A percentile compares a stretch with the other conserved stretches of the same genome.
Evolutionary conservation across 2,888 invertebrate genomes (phyloP).

Genomic region (Dorcus parallelipipedus): DNA sequence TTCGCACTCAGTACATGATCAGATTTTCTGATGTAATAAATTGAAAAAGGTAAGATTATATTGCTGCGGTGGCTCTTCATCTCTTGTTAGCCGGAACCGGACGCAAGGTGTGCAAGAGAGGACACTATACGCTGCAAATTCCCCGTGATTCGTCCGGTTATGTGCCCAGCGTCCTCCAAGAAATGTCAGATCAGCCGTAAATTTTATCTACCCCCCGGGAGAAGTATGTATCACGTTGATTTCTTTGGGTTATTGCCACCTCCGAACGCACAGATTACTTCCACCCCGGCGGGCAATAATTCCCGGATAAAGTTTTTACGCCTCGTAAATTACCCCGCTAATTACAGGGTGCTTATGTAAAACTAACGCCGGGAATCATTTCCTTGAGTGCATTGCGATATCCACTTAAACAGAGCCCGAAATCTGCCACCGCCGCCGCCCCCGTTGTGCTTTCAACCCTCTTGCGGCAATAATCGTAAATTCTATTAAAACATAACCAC

Average conservation of each 20-base stretch:
- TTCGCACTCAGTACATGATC: constrained; percentile 28
- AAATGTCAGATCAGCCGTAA: constrained; percentile 56
- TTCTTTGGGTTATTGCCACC: constrained; percentile 22
- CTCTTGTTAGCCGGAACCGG: too few relatives aligned
- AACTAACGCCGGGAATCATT: constrained; percentile 36
- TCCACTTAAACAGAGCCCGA: constrained; percentile 43
- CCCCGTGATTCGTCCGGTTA: constrained; percentile 23
- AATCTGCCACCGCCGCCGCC: constrained; percentile 41
- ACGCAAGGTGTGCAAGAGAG: not conserved
- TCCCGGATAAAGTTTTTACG: too few relatives aligned
- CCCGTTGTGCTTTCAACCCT: constrained; percentile 40
- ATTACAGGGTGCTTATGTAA: not conserved
- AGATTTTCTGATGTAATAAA: constrained; percentile 27
- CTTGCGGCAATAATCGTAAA: constrained; percentile 51
- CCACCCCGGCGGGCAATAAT: too few relatives aligned
- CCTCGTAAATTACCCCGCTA: not conserved
- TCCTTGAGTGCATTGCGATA: constrained; percentile 44
- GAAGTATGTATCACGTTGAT: constrained; percentile 37
- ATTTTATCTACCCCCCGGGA: constrained; percentile 54
- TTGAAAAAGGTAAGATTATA: constrained; percentile 3
- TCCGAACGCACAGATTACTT: not conserved
- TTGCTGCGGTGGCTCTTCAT: too few relatives aligned
- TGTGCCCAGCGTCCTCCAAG: constrained; percentile 38
- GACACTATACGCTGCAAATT: not conserved
- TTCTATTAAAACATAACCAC: constrained; percentile 55